A percentile compares a stretch with the other conserved stretches of the same genome.
Conservation (phyloP, 2,113 vertebrate species). For the Sarotherodon lohbergeri region DNA sequence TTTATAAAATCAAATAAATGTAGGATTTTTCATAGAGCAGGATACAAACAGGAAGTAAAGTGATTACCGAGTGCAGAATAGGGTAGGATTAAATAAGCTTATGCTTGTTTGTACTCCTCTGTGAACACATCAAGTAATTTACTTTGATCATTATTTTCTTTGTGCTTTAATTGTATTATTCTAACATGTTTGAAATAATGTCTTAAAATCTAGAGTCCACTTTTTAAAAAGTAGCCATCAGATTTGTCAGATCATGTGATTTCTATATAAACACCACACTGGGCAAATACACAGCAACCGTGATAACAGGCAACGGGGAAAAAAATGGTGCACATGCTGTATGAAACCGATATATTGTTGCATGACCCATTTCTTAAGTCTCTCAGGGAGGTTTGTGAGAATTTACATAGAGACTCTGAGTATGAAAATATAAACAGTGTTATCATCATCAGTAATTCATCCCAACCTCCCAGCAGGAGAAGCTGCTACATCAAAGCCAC, state of each 20-base stretch:
- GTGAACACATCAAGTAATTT: background rate
- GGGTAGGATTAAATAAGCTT: background rate
- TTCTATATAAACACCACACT: background rate
- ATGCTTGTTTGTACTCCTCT: background rate
- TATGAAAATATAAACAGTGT: conserved; percentile 5
- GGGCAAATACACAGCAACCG: background rate
- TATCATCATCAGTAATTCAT: conserved; percentile 27
- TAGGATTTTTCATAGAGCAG: background rate
- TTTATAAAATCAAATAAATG: background rate
- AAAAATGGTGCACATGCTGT: background rate
- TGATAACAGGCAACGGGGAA: background rate
- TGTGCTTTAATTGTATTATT: background rate
- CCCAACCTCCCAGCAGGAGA: background rate
- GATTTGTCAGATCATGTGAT: background rate
- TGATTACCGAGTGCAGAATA: background rate
- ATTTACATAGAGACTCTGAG: background rate
- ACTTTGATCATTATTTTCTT: background rate
- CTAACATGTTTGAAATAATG: background rate
- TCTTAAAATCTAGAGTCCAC: background rate
- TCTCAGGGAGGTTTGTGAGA: background rate
- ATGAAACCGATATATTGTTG: background rate
- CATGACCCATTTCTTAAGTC: conserved; percentile 24
- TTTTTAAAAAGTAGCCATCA: background rate
- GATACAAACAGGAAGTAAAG: background rate
- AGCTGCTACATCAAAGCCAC: conserved; percentile 31